Evolutionary conservation across 2,113 vertebrate genomes (phyloP), one percentile per base, ranked within the genome.

Genomic region (Mystacornis crossleyi): DNA sequence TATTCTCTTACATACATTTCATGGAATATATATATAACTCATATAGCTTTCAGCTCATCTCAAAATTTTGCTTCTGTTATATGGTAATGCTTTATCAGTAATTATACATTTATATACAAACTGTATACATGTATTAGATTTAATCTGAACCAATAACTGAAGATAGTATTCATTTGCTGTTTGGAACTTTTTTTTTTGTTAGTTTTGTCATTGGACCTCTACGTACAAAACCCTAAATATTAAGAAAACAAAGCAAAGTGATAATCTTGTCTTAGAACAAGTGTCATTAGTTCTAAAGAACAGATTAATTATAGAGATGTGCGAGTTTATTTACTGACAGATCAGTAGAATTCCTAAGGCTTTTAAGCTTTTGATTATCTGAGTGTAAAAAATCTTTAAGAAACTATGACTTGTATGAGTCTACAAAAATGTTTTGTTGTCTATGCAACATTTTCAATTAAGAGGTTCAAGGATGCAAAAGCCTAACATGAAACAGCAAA

Each of bases 81-180:
- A 77, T 91, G 90, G 88, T 94, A 97, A 81, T 74, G 94, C 81
- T 94, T 95, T 94, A 66, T 47, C 54, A 81, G 77, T 90, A 88
- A 74, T 86, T 96, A 80, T 65, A 36, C 81, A 72, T 96, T 95
- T 95, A 60, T 91, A 34, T 93, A 33, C 43, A 64, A 86, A 88
- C 81, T 96, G 40, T 96, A 72, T 97, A 94, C 79, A 83, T 96
- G 61, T 94, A 75, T 92, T 97, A 95, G 93, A 93, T 97, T 95
- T 97, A 96, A 85, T 86, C 84, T 83, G 74, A 94, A 94, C 81
- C 96, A 79, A 72, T 97, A 98, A 97, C 98, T 98, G 97, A 98
- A 98, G 98, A 98, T 98, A 92, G 87, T 28, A 65, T 96, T 94
- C 51, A 81, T 98, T 98, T 98, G 97, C 98, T 98, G 98, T 98